These are phyloP conservation scores for Uromys caudimaculatus DNA, from an alignment of 2,797 vertebrate genomes.

Conservation along the genomic window DNA sequence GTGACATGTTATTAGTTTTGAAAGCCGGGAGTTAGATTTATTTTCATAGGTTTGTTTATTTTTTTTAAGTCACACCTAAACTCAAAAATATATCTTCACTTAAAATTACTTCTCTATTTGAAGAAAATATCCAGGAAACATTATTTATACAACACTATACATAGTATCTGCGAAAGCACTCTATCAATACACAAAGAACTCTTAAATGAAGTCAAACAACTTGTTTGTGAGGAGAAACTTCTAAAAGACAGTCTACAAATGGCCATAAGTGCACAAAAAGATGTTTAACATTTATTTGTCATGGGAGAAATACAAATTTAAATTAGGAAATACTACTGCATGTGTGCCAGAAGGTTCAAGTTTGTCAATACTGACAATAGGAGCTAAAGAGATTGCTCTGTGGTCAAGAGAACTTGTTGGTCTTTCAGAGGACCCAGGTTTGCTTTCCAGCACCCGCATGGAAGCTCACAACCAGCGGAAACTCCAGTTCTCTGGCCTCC, in stretches of 20 bases:
- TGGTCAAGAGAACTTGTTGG: neutral
- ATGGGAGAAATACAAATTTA: neutral
- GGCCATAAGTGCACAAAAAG: neutral
- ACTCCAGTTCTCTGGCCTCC: neutral
- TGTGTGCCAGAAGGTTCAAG: neutral
- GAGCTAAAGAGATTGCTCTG: neutral
- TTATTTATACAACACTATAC: neutral
- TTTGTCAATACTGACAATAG: neutral
- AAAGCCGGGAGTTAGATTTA: neutral
- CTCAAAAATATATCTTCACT: neutral
- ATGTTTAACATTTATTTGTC: neutral
- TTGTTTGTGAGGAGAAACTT: neutral
- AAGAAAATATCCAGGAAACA: conserved; percentile 44
- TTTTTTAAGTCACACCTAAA: neutral
- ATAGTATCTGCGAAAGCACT: neutral
- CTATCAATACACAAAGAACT: neutral
- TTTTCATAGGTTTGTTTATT: neutral
- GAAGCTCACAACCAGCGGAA: neutral
- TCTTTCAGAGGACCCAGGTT: neutral
- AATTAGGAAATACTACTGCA: neutral
- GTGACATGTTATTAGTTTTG: neutral
- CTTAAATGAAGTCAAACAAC: neutral
- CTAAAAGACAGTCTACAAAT: conserved; percentile 28
- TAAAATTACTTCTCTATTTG: conserved; percentile 15
- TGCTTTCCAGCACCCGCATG: neutral